These are phyloP conservation scores for Entomyzon cyanotis DNA, from an alignment of 2,113 vertebrate species.

Conservation along the genomic window DNA sequence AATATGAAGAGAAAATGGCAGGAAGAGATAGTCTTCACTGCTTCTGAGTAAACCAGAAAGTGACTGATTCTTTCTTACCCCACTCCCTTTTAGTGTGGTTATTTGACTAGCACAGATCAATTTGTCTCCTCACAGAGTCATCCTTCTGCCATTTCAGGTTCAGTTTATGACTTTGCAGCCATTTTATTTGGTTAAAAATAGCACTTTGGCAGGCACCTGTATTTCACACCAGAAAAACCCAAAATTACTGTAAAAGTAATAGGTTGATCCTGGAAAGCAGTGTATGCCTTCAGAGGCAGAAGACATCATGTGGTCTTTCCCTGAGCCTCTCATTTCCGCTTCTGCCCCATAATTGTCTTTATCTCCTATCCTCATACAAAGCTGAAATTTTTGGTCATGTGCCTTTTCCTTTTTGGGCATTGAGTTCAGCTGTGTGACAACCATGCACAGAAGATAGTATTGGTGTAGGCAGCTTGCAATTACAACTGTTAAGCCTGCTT, in stretches of 20 bases:
- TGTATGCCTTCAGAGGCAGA: not conserved
- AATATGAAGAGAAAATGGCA: not conserved
- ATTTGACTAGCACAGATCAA: not conserved
- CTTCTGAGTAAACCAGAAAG: not conserved
- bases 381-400: not conserved
- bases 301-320: not conserved
- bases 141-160: not conserved
- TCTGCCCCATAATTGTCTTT: not conserved
- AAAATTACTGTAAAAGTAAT: not conserved
- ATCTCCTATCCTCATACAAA: not conserved
- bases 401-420: not conserved
- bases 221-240: not conserved
- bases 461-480: not conserved
- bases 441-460: not conserved
- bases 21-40: not conserved
- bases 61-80: not conserved
- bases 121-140: not conserved
- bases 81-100: not conserved
- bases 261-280: not conserved
- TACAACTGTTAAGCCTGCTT: not conserved
- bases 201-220: not conserved
- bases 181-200: constrained; percentile 22
- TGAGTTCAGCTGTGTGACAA: not conserved
- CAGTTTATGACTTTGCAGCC: not conserved
- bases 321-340: not conserved